A percentile compares a stretch with the other conserved stretches of the same genome.
These are phyloP conservation scores for Acleris cristana DNA, from an alignment of 2,888 invertebrate genomes.

Conservation along the genomic window DNA sequence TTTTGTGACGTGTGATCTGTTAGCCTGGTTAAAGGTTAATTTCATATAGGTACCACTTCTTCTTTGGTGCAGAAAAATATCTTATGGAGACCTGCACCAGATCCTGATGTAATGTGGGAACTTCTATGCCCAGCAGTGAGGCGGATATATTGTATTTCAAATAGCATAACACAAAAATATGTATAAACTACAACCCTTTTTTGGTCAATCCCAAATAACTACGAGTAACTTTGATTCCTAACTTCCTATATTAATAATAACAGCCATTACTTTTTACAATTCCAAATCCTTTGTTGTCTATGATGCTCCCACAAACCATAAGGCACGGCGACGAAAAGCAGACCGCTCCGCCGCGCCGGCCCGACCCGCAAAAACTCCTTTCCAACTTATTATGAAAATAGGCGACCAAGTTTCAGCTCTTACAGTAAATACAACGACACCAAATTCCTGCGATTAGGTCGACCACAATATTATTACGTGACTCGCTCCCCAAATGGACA, in stretches of 20 bases:
- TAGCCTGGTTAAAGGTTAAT: too few species aligned
- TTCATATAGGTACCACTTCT: neutral
- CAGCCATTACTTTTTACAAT: neutral
- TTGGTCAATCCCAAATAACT: too few species aligned
- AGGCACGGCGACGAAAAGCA: constrained; percentile 19
- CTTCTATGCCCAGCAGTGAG: too few species aligned
- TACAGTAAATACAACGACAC: constrained; percentile 59
- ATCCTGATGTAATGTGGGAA: too few species aligned
- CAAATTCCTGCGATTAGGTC: constrained; percentile 61
- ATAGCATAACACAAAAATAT: neutral
- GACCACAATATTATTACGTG: constrained; percentile 78
- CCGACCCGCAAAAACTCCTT: constrained; percentile 37
- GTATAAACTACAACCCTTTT: neutral
- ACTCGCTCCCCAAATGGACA: constrained; percentile 70
- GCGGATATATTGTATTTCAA: constrained; percentile 1
- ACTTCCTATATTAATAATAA: too few species aligned
- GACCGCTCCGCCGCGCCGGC: constrained; percentile 34
- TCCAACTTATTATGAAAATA: constrained; percentile 48
- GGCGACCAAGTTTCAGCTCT: constrained; percentile 46
- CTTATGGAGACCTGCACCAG: too few species aligned
- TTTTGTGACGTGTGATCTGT: too few species aligned
- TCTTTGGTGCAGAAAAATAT: too few species aligned
- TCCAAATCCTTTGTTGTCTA: constrained; percentile 7
- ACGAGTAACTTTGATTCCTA: too few species aligned
- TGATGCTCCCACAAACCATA: constrained; percentile 3